Percentiles rank a stretch among this genome's conserved stretches.
These are phyloP conservation scores for Heliconius charithonia DNA, from an alignment of 2,888 invertebrate genomes.

Conservation along the genomic window DNA sequence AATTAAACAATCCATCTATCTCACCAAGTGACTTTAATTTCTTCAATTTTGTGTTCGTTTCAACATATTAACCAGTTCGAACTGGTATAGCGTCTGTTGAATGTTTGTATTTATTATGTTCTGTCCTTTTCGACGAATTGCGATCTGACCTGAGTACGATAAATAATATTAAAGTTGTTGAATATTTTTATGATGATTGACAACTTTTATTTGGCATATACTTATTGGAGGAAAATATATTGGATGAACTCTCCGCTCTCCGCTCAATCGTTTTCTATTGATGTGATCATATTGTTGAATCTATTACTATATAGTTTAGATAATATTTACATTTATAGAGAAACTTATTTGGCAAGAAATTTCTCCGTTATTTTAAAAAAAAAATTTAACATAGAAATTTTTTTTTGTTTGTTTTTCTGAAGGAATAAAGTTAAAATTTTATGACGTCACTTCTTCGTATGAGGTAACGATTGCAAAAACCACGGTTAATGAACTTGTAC, in stretches of 20 bases:
- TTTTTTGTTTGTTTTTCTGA: too few species aligned
- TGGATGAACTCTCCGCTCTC: neutral
- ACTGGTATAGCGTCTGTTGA: slow-evolving; percentile 34
- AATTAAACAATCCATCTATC: neutral
- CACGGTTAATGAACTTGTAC: neutral
- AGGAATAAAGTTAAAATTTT: too few species aligned
- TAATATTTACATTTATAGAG: neutral
- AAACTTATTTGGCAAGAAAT: too few species aligned
- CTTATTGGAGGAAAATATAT: too few species aligned
- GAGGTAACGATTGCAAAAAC: neutral
- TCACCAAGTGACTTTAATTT: slow-evolving; percentile 19
- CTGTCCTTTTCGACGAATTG: slow-evolving; percentile 29
- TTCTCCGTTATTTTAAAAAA: neutral
- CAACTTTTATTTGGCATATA: too few species aligned
- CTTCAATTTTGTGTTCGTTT: slow-evolving; percentile 33
- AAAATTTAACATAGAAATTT: too few species aligned
- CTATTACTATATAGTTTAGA: neutral
- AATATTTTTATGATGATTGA: too few species aligned
- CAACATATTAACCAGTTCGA: slow-evolving; percentile 40
- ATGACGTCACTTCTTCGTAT: too few species aligned
- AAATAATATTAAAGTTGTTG: neutral
- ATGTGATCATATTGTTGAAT: neutral
- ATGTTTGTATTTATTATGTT: slow-evolving; percentile 31
- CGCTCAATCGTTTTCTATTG: neutral
- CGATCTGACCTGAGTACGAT: slow-evolving; percentile 14